A percentile compares a stretch with the other conserved stretches of the same genome.
Conservation (phyloP, 2,888 invertebrate genomes). For the Phengaris arion region DNA sequence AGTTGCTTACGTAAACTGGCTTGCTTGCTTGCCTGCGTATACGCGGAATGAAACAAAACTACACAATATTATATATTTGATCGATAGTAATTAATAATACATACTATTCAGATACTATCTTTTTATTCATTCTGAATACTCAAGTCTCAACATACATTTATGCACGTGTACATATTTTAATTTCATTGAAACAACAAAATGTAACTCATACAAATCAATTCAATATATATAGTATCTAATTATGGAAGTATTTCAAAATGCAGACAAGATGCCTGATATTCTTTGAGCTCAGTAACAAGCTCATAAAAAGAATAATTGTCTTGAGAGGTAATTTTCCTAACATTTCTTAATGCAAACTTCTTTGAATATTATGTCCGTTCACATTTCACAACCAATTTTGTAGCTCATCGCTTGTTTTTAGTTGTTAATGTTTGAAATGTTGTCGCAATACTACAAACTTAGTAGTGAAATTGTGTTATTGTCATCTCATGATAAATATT, state of each 20-base stretch:
- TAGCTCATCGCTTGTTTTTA: neutral
- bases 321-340: slow-evolving; percentile 1
- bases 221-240: neutral
- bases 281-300: slow-evolving; percentile 13
- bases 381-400: slow-evolving; percentile 10
- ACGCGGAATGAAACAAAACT: neutral
- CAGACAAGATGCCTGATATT: neutral
- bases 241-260: neutral
- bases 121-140: neutral
- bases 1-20: neutral
- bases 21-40: neutral
- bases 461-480: neutral
- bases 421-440: neutral
- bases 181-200: neutral
- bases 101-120: neutral
- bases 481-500: no score
- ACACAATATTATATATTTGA: neutral
- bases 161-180: neutral
- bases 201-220: neutral
- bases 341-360: neutral
- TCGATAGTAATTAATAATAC: neutral
- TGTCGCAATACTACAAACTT: neutral
- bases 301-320: slow-evolving; percentile 3
- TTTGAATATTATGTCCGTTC: neutral
- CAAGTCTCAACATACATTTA: neutral